These are phyloP conservation scores for Psilanteris sp. DNA, from an alignment of 1,140 invertebrate genomes.

Conservation along the genomic window DNA sequence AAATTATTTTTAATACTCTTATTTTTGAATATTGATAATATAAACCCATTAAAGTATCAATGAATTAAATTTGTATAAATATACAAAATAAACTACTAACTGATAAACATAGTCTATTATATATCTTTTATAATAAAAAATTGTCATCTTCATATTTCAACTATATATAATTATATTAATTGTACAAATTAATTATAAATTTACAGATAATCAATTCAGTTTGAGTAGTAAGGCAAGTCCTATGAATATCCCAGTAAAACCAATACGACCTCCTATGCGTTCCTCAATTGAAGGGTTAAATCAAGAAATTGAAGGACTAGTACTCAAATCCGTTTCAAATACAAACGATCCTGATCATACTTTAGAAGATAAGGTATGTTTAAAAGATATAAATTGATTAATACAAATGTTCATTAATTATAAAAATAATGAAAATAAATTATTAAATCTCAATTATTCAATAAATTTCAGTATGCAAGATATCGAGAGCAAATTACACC, in stretches of 20 bases:
- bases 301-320: conserved; percentile 88
- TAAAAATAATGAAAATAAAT: too few species aligned
- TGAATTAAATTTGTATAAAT: too few species aligned
- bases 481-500: conserved; percentile 83
- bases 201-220: conserved; percentile 76
- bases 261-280: conserved; percentile 84
- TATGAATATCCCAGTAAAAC: conserved; percentile 81
- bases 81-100: too few species aligned
- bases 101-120: too few species aligned
- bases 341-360: conserved; percentile 75
- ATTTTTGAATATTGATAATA: too few species aligned
- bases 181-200: conserved; percentile 60
- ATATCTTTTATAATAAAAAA: too few species aligned
- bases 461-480: conserved; percentile 73
- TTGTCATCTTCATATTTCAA: too few species aligned
- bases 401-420: too few species aligned
- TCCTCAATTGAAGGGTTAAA: conserved; percentile 92
- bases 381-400: background rate
- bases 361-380: conserved; percentile 75
- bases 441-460: too few species aligned
- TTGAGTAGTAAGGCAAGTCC: conserved; percentile 81
- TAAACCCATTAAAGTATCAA: too few species aligned
- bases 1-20: too few species aligned
- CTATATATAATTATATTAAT: too few species aligned
- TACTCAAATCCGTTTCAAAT: conserved; percentile 80